Evolutionary conservation across 2,797 vertebrate species (phyloP).

Genomic region (Danio jaintianensis): DNA sequence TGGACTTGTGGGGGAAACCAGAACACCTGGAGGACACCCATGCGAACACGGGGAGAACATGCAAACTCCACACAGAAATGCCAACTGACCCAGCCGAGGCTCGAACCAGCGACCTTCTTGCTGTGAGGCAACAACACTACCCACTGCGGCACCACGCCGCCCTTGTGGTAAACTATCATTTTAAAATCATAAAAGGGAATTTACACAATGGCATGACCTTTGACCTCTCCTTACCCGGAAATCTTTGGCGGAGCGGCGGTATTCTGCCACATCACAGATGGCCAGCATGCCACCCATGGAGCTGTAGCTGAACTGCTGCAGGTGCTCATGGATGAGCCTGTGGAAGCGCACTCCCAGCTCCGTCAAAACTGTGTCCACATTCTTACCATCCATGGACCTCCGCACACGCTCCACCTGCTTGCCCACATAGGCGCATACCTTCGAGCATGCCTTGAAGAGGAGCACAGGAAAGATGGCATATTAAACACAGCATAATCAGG

Average conservation of each 20-base stretch:
- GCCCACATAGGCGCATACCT: slow-evolving; percentile 93
- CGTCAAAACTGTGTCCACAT: slow-evolving; percentile 96
- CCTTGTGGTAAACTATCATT: not conserved
- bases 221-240: slow-evolving; percentile 86
- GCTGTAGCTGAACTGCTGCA: slow-evolving; percentile 98
- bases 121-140: too few species aligned
- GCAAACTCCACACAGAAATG: too few species aligned
- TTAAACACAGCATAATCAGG: not conserved
- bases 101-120: too few species aligned
- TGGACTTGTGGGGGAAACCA: too few species aligned
- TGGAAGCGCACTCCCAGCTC: slow-evolving; percentile 97
- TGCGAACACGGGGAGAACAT: too few species aligned
- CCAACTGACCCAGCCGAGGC: too few species aligned
- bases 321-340: slow-evolving; percentile 95
- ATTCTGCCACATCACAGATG: slow-evolving; percentile 98
- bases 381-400: slow-evolving; percentile 98
- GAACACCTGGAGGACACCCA: too few species aligned
- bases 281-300: slow-evolving; percentile 99
- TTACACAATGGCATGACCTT: slow-evolving; percentile 1
- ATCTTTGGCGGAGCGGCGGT: slow-evolving; percentile 96
- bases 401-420: slow-evolving; percentile 96
- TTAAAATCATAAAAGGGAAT: not conserved
- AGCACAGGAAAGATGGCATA: not conserved
- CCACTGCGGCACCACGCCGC: too few species aligned
- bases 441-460: slow-evolving; percentile 86